phyloP scores from a whole-genome alignment of 2,797 vertebrate genomes.

The Myotis planiceps region DNA sequence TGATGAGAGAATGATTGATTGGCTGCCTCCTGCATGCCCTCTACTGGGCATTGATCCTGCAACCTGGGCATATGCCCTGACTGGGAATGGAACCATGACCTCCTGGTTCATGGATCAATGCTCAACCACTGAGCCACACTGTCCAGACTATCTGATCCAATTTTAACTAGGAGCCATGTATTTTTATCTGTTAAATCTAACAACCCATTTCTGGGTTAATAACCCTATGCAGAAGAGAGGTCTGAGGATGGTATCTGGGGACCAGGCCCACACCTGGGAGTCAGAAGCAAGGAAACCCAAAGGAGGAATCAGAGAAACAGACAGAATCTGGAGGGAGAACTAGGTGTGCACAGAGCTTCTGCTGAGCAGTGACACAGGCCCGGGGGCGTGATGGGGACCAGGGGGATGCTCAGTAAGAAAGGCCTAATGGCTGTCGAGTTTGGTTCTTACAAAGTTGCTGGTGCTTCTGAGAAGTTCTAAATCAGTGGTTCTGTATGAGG shows the following conservation, averaged over 20 bases:
- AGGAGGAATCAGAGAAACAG: background rate
- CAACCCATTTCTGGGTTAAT: background rate
- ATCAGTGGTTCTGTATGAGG: background rate
- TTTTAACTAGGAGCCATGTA: background rate
- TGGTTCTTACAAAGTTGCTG: background rate
- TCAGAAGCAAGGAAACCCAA: background rate
- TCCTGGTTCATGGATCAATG: no score
- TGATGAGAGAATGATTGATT: no score
- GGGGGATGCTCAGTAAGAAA: background rate
- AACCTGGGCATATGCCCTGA: no score
- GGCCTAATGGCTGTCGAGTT: background rate
- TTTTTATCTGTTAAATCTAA: slow-evolving; percentile 52
- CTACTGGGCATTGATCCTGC: no score
- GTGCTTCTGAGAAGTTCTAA: background rate
- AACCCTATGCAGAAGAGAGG: background rate
- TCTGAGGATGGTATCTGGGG: background rate
- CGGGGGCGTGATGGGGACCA: background rate
- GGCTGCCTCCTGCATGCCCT: no score
- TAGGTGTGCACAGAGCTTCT: background rate
- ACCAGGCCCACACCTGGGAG: background rate
- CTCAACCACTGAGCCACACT: no score
- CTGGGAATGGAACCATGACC: no score
- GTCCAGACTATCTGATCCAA: no score
- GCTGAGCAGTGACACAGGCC: background rate
- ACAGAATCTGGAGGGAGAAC: background rate